Evolutionary conservation across 2,888 invertebrate genomes (phyloP), one percentile per base, ranked within the genome.

Genomic region (Dilophus febrilis): DNA sequence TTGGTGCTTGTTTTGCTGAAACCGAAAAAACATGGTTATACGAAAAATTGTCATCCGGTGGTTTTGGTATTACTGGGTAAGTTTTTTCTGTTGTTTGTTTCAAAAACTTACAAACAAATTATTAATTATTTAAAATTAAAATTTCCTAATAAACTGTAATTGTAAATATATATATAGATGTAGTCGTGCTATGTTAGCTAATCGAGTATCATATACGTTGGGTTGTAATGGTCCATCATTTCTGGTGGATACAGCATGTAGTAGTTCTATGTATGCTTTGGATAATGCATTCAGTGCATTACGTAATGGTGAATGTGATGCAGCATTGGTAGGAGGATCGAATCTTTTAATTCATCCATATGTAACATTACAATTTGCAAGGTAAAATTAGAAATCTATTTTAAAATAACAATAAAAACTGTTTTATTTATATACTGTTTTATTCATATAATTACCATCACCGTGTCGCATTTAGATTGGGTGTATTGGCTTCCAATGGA

Each of bases 241-340:
- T 63, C 71, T 82, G 1, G 68, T 88, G 10, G 94, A 95, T 61
- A 88, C 92, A 0, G 94, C 94, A 0, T 95, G 94, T 58, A 90
- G 90, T n/a, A 92, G 92, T 40, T 85, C 90, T 8, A 68, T 91
- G 47, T 76, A 84, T 50, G 92, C 91, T 0, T 48, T 94, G 41
- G 87, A 92, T 50, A 78, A 80, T 46, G 86, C 83, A 12, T 83
- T 78, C 56, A 68, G 71, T 37, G 72, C 83, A 0, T 74, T 91
- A 35, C 66, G 81, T 28, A 72, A 73, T 47, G 90, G 87, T 0
- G 73, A 78, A 45, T 88, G 90, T 52, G 91, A 95, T 45, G 70
- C 79, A 0, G 94, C 92, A 1, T 74, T 95, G 39, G 87, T 95
- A 4, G 90, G 83, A 5, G 92, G 90, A 1, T 71, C 80, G 14